Evolutionary conservation across 2,113 vertebrate genomes (phyloP).

Genomic region (Anarhynchus alexandrinus): DNA sequence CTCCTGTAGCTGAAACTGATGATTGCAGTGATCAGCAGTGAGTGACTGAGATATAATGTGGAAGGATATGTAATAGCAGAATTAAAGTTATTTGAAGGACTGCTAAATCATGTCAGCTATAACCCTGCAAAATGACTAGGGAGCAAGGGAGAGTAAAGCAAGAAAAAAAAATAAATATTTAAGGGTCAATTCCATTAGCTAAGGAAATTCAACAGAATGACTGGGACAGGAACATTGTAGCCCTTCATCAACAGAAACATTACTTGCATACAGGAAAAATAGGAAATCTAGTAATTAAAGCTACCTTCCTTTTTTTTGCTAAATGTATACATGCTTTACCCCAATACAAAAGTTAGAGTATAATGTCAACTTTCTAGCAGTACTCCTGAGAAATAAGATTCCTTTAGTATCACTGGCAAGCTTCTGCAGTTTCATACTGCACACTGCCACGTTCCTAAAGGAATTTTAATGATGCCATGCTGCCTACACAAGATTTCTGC

Average conservation of each 20-base stretch:
- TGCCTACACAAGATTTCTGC: neutral
- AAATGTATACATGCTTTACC: neutral
- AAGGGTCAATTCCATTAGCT: neutral
- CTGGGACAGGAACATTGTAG: neutral
- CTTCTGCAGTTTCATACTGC: neutral
- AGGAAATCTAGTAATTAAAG: neutral
- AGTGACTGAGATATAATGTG: neutral
- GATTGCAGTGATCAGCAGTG: neutral
- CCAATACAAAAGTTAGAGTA: neutral
- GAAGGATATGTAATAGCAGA: neutral
- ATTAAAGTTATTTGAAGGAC: neutral
- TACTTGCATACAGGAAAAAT: neutral
- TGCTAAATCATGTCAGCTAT: neutral
- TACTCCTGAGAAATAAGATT: neutral
- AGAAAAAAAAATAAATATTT: neutral
- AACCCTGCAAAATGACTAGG: neutral
- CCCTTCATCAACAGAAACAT: neutral
- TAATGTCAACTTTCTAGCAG: neutral
- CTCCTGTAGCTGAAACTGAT: neutral
- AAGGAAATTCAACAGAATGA: neutral
- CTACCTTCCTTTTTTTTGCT: neutral
- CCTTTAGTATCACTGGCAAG: neutral
- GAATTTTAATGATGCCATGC: neutral
- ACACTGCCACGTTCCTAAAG: neutral
- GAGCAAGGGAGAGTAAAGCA: neutral